These are phyloP conservation scores for Malurus leucopterus DNA, from an alignment of 2,797 vertebrate genomes.

Conservation along the genomic window DNA sequence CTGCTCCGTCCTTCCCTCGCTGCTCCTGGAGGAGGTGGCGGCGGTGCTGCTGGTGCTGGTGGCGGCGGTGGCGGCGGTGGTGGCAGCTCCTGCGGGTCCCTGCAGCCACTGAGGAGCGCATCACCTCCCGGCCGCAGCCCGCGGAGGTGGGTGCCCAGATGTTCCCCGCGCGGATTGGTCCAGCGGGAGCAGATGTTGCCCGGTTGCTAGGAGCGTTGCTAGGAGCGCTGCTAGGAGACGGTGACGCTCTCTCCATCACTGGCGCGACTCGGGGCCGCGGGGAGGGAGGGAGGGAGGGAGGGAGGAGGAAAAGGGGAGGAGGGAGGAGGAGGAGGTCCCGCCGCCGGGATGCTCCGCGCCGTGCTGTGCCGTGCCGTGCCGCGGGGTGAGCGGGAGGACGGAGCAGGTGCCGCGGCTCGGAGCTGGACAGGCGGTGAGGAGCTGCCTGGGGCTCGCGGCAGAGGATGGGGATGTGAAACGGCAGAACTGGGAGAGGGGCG, in stretches of 20 bases:
- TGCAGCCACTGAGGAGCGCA: slow-evolving; percentile 64
- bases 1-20: background rate
- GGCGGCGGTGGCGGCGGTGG: background rate
- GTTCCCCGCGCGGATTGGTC: slow-evolving; percentile 83
- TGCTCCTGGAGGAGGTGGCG: background rate
- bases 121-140: slow-evolving; percentile 54
- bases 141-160: slow-evolving; percentile 69
- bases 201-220: slow-evolving; percentile 95
- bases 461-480: background rate
- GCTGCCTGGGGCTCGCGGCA: background rate
- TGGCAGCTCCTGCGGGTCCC: slow-evolving; percentile 67
- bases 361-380: background rate
- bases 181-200: slow-evolving; percentile 85
- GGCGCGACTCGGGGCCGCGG: slow-evolving; percentile 58
- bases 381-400: background rate
- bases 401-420: background rate
- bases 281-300: background rate
- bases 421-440: background rate
- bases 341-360: background rate
- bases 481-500: fast-evolving
- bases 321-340: background rate
- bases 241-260: slow-evolving; percentile 81
- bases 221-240: slow-evolving; percentile 83
- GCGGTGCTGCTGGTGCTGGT: background rate
- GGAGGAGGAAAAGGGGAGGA: background rate